Conservation (phyloP, 2,797 vertebrate species). For the Mionectes olivaceus region DNA sequence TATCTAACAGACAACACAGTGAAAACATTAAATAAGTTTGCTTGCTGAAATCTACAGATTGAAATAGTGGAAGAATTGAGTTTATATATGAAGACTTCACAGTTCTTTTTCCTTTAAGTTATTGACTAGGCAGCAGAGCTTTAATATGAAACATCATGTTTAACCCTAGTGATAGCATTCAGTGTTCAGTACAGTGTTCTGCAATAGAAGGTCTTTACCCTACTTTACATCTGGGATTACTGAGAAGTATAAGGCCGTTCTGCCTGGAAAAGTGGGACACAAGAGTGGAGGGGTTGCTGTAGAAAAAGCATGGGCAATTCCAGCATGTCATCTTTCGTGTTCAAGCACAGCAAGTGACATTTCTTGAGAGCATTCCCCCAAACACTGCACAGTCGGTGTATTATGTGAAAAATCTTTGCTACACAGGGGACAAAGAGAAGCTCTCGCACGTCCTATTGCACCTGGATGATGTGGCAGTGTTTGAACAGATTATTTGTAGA, state of each 20-base stretch:
- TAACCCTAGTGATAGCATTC: neutral
- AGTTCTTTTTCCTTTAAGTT: neutral
- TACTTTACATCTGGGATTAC: neutral
- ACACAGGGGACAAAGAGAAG: neutral
- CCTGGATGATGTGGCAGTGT: neutral
- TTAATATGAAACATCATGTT: neutral
- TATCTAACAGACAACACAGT: neutral
- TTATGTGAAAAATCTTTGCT: neutral
- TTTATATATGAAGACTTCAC: neutral
- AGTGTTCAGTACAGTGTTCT: neutral
- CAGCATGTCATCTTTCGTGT: neutral
- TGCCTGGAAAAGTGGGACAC: neutral
- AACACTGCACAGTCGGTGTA: accelerated
- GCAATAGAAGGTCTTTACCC: neutral
- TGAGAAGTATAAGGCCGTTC: neutral
- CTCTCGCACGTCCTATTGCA: neutral
- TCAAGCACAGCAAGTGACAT: neutral
- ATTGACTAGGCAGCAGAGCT: neutral
- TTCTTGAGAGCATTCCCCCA: neutral
- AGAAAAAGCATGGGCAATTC: neutral
- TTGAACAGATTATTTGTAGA: conserved; percentile 19
- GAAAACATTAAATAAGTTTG: neutral
- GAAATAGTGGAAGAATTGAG: neutral
- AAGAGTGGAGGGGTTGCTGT: neutral
- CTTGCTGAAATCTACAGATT: neutral